Base-by-base conservation (phyloP, 2,888 invertebrate species). In the Hydroisotoma schaefferi region DNA sequence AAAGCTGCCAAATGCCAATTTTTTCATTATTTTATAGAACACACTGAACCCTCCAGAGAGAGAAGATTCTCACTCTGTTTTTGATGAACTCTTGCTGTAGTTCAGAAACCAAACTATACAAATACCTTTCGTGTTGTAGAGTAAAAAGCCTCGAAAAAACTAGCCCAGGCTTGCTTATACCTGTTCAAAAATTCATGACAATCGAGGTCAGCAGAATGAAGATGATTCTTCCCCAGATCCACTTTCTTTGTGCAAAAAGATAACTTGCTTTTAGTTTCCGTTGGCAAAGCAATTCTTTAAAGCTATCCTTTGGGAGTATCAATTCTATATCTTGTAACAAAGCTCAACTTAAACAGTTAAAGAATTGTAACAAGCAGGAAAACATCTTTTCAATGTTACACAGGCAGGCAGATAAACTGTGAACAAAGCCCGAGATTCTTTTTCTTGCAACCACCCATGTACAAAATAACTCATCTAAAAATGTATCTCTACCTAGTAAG, bases 241-340 rank as follows among this genome's bases (percentile, higher is more conserved):
- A 18, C 15, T 49, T 28, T 29, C 49, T 29, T 18, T 49, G 20
- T 23, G 46, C 22, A 25, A 46, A 25, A 46, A 23, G 46, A 46
- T 23, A 46, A 25, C 25, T 46, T 25, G 5, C 20, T 46, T 15
- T 43, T 46, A 15, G 6, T 46, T 46, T 23, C 46, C 25, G 22
- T 4, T 49, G 5, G 27, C 49, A 49, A 28, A 49, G 6, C 49
- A 49, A 49, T 49, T 28, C 49, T 27, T 27, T 18, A 12, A 28
- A 49, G 28, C 18, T 27, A 15, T 29, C 49, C 49, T 27, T 29
- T 27, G 49, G 49, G 49, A 49, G 49, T 22, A 25, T 27, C 49
- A 49, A 49, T 49, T 49, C 49, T 28, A 49, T 49, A 49, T 49
- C 49, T 49, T 28, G 28, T 49, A 49, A 49, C 49, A 29, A 43